Conservation (phyloP, 2,113 vertebrate genomes). For the Phrynosoma blainvillii region DNA sequence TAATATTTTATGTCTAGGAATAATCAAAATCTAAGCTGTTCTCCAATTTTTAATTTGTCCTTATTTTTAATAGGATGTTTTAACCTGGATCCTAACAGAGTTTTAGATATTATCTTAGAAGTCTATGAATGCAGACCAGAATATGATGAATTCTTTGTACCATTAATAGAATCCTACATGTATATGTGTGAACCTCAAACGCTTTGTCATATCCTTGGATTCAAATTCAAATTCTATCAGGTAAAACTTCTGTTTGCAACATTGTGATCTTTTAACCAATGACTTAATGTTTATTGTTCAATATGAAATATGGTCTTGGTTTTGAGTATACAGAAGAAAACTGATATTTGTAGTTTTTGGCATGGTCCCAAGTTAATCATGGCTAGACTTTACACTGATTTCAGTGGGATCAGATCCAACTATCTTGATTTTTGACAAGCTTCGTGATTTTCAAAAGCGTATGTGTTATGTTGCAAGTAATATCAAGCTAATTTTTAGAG, state of each 20-base stretch:
- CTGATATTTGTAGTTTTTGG: not conserved
- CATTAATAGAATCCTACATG: conserved; percentile 98
- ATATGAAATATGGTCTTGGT: not conserved
- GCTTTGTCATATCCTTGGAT: conserved; percentile 98
- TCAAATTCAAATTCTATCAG: conserved; percentile 99
- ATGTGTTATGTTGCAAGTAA: not conserved
- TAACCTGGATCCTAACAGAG: conserved; percentile 98
- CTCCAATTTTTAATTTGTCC: not conserved
- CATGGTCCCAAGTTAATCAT: not conserved
- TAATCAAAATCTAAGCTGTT: not conserved
- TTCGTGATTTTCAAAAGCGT: too few species aligned
- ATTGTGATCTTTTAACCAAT: not conserved
- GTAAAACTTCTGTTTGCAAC: conserved; percentile 69
- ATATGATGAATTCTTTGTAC: conserved; percentile 95
- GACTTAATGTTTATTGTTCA: not conserved
- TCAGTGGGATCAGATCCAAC: not conserved
- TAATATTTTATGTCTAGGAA: not conserved
- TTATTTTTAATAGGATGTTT: conserved; percentile 87
- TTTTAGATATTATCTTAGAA: conserved; percentile 97
- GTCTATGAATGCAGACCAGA: conserved; percentile 96
- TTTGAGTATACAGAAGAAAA: not conserved
- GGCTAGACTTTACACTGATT: not conserved
- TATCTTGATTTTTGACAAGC: too few species aligned
- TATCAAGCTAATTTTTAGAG: not conserved
- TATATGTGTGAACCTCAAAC: conserved; percentile 96